Evolutionary conservation across 64 coral and sea anemone genomes (phyloP).

Genomic region (Dendronephthya gigantea): DNA sequence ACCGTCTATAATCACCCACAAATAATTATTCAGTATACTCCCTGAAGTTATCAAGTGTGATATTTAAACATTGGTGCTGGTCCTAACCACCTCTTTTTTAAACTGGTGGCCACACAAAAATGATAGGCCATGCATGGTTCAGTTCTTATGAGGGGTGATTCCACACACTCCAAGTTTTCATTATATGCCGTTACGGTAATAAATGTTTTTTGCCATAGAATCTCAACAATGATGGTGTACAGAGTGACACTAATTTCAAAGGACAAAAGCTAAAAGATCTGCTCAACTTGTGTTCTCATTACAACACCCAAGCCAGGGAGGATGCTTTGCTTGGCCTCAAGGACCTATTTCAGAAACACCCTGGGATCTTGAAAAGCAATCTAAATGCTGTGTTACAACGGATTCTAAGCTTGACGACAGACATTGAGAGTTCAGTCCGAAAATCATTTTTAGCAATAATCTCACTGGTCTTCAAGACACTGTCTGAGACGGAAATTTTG

Average conservation of each 20-base stretch:
- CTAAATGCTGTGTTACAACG: slow-evolving; percentile 42
- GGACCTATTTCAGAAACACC: slow-evolving; percentile 56
- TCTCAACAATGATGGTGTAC: slow-evolving; percentile 22
- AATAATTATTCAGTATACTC: too few relatives aligned
- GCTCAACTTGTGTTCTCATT: slow-evolving; percentile 56
- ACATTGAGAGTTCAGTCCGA: slow-evolving; percentile 58
- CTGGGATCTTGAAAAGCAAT: slow-evolving; percentile 46
- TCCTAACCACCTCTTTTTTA: too few relatives aligned
- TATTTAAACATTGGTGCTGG: too few relatives aligned
- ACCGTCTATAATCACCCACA: too few relatives aligned
- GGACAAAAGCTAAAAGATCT: slow-evolving; percentile 55
- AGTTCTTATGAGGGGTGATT: too few relatives aligned
- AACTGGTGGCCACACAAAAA: too few relatives aligned
- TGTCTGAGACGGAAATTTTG: slow-evolving; percentile 49
- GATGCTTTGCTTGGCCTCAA: slow-evolving; percentile 67
- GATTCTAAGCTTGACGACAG: slow-evolving; percentile 54
- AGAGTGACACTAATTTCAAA: slow-evolving; percentile 59
- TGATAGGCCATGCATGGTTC: too few relatives aligned
- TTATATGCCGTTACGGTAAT: too few relatives aligned
- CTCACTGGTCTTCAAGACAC: slow-evolving; percentile 38
- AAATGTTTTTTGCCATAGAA: slow-evolving; percentile 23
- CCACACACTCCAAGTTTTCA: too few relatives aligned
- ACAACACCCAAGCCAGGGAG: slow-evolving; percentile 55
- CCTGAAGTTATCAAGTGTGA: too few relatives aligned
- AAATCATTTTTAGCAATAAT: slow-evolving; percentile 66